These are phyloP conservation scores for Eristalis tenax DNA, from an alignment of 2,888 invertebrate genomes.

Conservation along the genomic window DNA sequence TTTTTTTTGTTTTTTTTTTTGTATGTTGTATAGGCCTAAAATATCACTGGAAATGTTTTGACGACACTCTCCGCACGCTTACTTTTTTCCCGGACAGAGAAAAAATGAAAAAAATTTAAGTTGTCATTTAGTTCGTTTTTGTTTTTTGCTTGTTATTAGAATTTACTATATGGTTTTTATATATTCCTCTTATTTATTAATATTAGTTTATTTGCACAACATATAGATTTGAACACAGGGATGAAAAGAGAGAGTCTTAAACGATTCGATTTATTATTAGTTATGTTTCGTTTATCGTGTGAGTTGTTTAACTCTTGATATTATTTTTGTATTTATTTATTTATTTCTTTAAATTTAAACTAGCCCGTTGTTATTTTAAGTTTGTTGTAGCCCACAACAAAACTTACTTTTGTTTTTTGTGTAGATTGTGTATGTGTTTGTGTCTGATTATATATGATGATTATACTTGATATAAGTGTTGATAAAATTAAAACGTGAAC, in stretches of 20 bases:
- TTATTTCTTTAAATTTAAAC: conserved; percentile 39
- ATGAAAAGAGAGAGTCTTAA: conserved; percentile 40
- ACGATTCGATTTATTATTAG: conserved; percentile 29
- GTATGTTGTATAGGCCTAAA: conserved; percentile 60
- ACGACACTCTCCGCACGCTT: conserved; percentile 27
- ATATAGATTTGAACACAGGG: conserved; percentile 23
- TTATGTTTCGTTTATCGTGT: conserved; percentile 5
- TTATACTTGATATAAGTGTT: conserved; percentile 46
- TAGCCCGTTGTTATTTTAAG: conserved; percentile 62
- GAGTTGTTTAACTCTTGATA: neutral
- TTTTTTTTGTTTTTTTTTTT: conserved; percentile 21
- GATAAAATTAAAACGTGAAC: conserved; percentile 5
- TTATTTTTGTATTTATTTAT: too few species aligned
- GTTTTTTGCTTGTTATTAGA: conserved; percentile 34
- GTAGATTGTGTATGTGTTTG: conserved; percentile 28
- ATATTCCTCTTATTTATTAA: conserved; percentile 50
- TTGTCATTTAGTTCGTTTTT: conserved; percentile 24
- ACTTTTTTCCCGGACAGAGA: conserved; percentile 23
- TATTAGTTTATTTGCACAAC: conserved; percentile 34
- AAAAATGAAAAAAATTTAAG: conserved; percentile 36
- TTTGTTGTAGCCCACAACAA: conserved; percentile 69
- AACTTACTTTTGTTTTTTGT: conserved; percentile 49
- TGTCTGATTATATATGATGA: conserved; percentile 40
- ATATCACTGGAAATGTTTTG: conserved; percentile 67
- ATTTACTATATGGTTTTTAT: conserved; percentile 48